A percentile compares a stretch with the other conserved stretches of the same genome.
Conservation (phyloP, 2,113 vertebrate species). For the Plotosus lineatus region DNA sequence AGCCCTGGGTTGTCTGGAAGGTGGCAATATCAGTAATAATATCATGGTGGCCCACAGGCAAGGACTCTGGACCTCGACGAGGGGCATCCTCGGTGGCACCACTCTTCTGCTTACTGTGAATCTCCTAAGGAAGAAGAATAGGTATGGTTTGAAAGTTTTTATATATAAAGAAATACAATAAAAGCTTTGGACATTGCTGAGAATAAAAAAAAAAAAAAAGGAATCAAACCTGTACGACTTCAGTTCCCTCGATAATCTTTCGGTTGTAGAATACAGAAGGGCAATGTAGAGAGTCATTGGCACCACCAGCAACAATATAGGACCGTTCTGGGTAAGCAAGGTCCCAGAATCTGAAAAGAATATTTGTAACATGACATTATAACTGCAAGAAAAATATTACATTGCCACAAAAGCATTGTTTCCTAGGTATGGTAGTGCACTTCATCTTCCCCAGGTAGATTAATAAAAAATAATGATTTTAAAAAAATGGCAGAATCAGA, state of each 20-base stretch:
- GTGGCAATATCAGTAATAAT: conserved; percentile 96
- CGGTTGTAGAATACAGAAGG: conserved; percentile 92
- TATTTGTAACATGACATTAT: not conserved
- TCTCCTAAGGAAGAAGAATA: conserved; percentile 77
- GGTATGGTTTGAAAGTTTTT: not conserved
- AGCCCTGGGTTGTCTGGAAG: conserved; percentile 97
- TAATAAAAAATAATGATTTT: not conserved
- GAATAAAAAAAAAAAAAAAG: not conserved
- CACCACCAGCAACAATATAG: conserved; percentile 87
- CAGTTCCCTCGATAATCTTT: conserved; percentile 96
- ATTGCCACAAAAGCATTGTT: not conserved
- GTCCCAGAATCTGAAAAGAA: conserved; percentile 89
- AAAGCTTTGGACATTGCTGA: not conserved
- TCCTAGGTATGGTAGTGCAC: not conserved
- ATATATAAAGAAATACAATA: not conserved
- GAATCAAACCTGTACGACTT: conserved; percentile 89
- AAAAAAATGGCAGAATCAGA: not conserved
- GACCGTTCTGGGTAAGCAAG: conserved; percentile 94
- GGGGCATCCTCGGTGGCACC: conserved; percentile 87
- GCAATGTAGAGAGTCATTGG: conserved; percentile 78
- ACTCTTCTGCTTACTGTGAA: conserved; percentile 94
- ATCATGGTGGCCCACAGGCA: conserved; percentile 93
- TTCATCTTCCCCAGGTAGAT: not conserved
- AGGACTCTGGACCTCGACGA: conserved; percentile 87
- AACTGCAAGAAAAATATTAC: not conserved